Conservation (phyloP, 2,888 invertebrate genomes). For the Vannuccia rotundouncinata region DNA sequence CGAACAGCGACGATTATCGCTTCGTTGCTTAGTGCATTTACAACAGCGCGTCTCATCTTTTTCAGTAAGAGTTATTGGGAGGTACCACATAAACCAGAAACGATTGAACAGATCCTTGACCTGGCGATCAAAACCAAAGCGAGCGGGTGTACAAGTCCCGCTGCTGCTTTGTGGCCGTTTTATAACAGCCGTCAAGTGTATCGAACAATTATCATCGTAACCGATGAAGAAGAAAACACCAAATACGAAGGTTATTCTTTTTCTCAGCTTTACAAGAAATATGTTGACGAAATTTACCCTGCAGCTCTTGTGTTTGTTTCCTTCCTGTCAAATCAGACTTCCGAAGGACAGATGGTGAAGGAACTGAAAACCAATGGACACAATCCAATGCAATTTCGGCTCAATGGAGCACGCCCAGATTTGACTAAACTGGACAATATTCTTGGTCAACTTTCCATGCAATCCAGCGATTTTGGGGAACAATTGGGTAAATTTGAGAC, state of each 20-base stretch:
- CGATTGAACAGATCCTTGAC: conserved; percentile 51
- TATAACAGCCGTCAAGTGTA: conserved; percentile 51
- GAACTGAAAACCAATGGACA: conserved; percentile 44
- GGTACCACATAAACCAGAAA: conserved; percentile 48
- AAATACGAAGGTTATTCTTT: conserved; percentile 44
- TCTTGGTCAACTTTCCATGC: conserved; percentile 47
- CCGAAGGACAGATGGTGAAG: conserved; percentile 49
- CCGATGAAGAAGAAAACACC: conserved; percentile 55
- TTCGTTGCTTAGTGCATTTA: conserved; percentile 52
- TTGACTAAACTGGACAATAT: conserved; percentile 54
- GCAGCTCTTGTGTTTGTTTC: conserved; percentile 55
- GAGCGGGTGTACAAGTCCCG: conserved; percentile 49
- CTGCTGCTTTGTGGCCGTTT: conserved; percentile 52
- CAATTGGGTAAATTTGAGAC: background rate
- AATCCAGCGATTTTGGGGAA: conserved; percentile 11
- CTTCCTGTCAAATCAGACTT: conserved; percentile 50
- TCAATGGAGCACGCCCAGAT: conserved; percentile 50
- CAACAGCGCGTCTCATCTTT: conserved; percentile 52
- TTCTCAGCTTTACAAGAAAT: conserved; percentile 48
- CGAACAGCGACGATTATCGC: conserved; percentile 54
- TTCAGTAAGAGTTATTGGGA: conserved; percentile 48
- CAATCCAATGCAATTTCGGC: conserved; percentile 48
- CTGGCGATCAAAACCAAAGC: conserved; percentile 49
- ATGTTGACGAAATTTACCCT: conserved; percentile 51
- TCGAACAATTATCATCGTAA: conserved; percentile 55